phyloP scores from a whole-genome alignment of 2,113 vertebrate species.

The Tetraodon nigroviridis region DNA sequence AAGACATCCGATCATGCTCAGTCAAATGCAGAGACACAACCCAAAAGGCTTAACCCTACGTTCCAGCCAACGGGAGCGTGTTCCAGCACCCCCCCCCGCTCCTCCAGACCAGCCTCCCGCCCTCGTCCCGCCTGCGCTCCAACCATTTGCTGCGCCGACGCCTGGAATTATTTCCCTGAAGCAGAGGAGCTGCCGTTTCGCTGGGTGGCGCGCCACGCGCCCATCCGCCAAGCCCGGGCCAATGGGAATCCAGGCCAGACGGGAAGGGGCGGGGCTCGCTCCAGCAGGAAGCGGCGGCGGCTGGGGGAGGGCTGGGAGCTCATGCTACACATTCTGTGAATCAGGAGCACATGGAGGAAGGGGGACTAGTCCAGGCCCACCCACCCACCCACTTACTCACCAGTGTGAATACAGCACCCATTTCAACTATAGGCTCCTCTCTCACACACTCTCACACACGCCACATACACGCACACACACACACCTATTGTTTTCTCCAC shows the following conservation, averaged over 20 bases:
- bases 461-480: conserved; percentile 12
- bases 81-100: conserved; percentile 45
- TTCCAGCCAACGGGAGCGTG: conserved; percentile 55
- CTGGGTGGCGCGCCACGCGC: background rate
- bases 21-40: conserved; percentile 48
- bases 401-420: conserved; percentile 43
- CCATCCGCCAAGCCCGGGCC: conserved; percentile 15
- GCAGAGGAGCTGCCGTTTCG: background rate
- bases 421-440: background rate
- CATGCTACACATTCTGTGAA: conserved; percentile 75
- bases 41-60: conserved; percentile 64
- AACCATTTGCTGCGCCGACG: conserved; percentile 57
- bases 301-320: conserved; percentile 58
- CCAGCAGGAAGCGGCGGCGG: conserved; percentile 64
- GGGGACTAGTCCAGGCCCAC: conserved; percentile 53
- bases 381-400: conserved; percentile 46
- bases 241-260: conserved; percentile 71
- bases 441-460: background rate
- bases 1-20: conserved; percentile 57
- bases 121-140: conserved; percentile 36
- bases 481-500: conserved; percentile 39
- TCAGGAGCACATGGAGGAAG: conserved; percentile 61
- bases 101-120: conserved; percentile 52
- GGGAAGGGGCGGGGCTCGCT: conserved; percentile 75
- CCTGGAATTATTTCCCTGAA: conserved; percentile 43